Evolutionary conservation across 2,888 invertebrate species (phyloP).

Genomic region (Salticus scenicus): DNA sequence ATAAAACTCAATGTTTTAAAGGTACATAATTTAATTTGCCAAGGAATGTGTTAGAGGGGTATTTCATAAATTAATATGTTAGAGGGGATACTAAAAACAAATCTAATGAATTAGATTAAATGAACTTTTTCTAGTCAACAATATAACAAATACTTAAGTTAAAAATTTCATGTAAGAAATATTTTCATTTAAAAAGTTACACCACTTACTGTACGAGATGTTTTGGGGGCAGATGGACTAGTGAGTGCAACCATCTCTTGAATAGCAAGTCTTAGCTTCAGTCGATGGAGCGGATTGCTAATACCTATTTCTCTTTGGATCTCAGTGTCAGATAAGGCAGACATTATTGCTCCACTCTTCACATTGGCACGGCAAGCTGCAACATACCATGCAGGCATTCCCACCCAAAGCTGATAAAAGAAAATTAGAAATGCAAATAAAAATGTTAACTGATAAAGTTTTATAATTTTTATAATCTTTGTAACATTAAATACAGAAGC

Average conservation of each 20-base stretch:
- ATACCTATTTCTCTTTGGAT: slow-evolving; percentile 98
- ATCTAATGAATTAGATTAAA: no score
- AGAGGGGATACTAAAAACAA: no score
- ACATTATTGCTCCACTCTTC: slow-evolving; percentile 99
- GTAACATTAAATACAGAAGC: not conserved
- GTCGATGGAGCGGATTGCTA: slow-evolving; percentile 85
- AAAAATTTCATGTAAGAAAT: no score
- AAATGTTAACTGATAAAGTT: not conserved
- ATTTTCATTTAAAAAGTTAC: no score
- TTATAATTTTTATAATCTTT: not conserved
- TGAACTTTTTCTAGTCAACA: no score
- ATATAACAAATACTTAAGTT: no score
- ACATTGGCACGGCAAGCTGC: slow-evolving; percentile 99
- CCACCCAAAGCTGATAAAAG: slow-evolving; percentile 89
- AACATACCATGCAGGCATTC: slow-evolving; percentile 99
- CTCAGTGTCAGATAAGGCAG: slow-evolving; percentile 98
- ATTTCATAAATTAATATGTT: no score
- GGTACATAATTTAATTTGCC: no score
- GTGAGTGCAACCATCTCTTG: slow-evolving; percentile 98
- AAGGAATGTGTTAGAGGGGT: no score
- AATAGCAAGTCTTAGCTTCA: slow-evolving; percentile 93
- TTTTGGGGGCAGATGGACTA: slow-evolving; percentile 89
- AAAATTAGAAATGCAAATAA: slow-evolving; percentile 4
- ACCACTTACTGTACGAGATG: slow-evolving; percentile 72
- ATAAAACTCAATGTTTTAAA: no score